These are phyloP conservation scores for Phymastichus coffea DNA, from an alignment of 1,140 invertebrate genomes.

Conservation along the genomic window DNA sequence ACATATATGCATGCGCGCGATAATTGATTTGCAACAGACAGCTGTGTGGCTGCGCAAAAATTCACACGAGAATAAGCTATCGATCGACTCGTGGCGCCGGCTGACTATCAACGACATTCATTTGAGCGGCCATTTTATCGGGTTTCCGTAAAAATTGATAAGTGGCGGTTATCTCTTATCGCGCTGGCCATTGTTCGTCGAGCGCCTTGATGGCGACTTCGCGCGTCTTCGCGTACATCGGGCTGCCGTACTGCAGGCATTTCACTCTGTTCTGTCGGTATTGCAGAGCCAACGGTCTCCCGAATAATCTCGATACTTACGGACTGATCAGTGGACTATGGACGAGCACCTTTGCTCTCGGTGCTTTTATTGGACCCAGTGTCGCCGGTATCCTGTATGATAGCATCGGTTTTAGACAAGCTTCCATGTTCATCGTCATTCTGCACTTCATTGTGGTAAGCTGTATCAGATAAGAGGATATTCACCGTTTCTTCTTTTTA, in stretches of 20 bases:
- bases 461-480: too few species aligned
- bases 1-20: too few species aligned
- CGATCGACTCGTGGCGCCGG: neutral
- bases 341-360: slow-evolving; percentile 82
- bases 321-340: slow-evolving; percentile 81
- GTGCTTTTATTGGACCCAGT: slow-evolving; percentile 81
- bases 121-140: neutral
- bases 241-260: neutral
- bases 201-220: too few species aligned
- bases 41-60: too few species aligned
- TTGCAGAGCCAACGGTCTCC: slow-evolving; percentile 67
- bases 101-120: too few species aligned
- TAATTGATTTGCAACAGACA: too few species aligned
- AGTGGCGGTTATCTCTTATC: too few species aligned
- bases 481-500: too few species aligned
- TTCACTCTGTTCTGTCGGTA: neutral
- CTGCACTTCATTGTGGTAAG: slow-evolving; percentile 68
- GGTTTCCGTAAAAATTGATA: too few species aligned
- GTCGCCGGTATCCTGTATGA: slow-evolving; percentile 76
- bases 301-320: slow-evolving; percentile 80
- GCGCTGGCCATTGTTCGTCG: neutral
- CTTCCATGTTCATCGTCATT: slow-evolving; percentile 71
- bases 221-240: neutral
- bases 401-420: slow-evolving; percentile 68
- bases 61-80: too few species aligned